Evolutionary conservation across 2,113 vertebrate species (phyloP).

Genomic region (Tachycineta bicolor): DNA sequence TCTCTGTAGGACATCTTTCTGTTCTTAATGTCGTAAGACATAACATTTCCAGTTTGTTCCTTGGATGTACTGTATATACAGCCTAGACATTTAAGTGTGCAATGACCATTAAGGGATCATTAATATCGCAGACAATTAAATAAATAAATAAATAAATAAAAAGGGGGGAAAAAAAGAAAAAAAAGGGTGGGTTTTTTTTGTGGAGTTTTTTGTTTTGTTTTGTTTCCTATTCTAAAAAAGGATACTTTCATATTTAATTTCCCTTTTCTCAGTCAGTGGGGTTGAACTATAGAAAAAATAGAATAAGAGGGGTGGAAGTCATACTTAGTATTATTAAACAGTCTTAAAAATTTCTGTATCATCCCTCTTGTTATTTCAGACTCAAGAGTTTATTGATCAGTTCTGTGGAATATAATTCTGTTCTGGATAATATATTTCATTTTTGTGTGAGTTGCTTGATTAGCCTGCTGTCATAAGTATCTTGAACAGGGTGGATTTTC

Average conservation of each 20-base stretch:
- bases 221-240: background rate
- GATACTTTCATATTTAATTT: background rate
- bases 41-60: background rate
- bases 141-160: background rate
- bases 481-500: background rate
- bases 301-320: background rate
- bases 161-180: too few relatives aligned
- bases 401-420: background rate
- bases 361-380: background rate
- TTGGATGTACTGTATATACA: background rate
- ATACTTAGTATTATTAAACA: background rate
- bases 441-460: background rate
- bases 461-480: background rate
- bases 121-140: background rate
- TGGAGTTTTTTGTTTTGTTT: background rate
- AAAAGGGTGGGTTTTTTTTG: too few relatives aligned
- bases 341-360: accelerated
- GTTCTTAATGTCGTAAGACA: background rate
- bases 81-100: background rate
- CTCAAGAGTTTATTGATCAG: background rate
- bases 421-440: background rate
- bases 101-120: background rate
- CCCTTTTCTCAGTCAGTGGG: background rate
- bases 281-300: background rate
- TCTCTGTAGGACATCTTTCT: background rate